Base-by-base conservation (phyloP, 2,888 invertebrate genomes). In the Heliconius charithonia region DNA sequence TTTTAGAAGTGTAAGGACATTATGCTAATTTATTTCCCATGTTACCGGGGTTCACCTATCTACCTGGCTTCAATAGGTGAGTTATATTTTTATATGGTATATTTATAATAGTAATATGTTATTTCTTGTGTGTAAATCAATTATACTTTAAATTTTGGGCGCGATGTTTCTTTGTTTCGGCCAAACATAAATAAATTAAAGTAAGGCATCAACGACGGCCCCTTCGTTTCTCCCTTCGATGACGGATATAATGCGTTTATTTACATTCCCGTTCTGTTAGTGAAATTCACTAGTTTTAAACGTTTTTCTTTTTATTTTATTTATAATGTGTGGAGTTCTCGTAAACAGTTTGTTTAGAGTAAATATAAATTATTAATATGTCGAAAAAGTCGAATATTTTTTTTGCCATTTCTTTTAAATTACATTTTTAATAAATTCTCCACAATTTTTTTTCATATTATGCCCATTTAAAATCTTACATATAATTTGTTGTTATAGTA, bases 1-100 rank as follows among this genome's bases (percentile, higher is more conserved):
- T 88, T 81, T 86, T 85, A 83, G 86, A 87, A 86, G 91, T 90
- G 89, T 86, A 86, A 90, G 92, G 91, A 93, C 93, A 90, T 91
- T 93, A 93, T 93, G 94, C 88, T 94, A 92, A 92, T 93, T 89
- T 88, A 87, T 88, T 88, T 86, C 89, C 88, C 88, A 91, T 91
- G 91, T 90, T 92, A 93, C 93, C 92, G 92, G 91, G 92, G 89
- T 92, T 88, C 88, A 93, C 92, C 93, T 93, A 90, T 90, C 88
- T 93, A 91, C 92, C 94, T 92, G 93, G 89, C 86, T 87, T 89
- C 88, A 85, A 86, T 91, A 94, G 93, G 94, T 93, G 89, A 85
- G 93, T 91, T 87, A 85, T 86, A 87, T 85, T 84, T 59, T 83
- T 81, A 87, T 82, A 85, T 86, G 86, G 85, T 84, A 79, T 80